Evolutionary conservation across 2,797 vertebrate genomes (phyloP), one percentile per base, ranked within the genome.

Genomic region (Sebastes itinus): DNA sequence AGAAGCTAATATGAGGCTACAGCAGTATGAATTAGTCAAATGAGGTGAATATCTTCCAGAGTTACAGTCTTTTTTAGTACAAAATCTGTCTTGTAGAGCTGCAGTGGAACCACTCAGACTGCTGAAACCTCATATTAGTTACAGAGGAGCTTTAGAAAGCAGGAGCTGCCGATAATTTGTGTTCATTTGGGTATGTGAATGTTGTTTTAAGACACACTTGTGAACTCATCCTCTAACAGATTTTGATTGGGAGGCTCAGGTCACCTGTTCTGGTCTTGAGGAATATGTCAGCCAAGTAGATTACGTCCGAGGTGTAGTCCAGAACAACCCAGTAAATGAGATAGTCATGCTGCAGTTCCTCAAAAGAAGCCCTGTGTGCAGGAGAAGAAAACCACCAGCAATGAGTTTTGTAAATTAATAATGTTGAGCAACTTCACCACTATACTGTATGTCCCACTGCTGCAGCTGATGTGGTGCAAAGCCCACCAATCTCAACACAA

Each of bases 211-310:
- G 12, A 64, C 6, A 25, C 30, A 22, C 20, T 38, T 8, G 27
- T 55, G 46, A 69, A 6, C 5, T 14, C n/a, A 20, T 46, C 3
- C 10, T 55, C 61, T 4, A n/a, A 20, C 32, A 62, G 20, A 72
- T 59, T 64, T 56, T 33, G 2, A 62, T 58, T 61, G 8, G 10
- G 22, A 75, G 27, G 23, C 20, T 65, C 3, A 7, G 23, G 18
- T 86, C 91, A 98, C 98, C 98, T 95, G 98, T 99, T 91, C 97
- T 97, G 72, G 95, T 95, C 89, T 94, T 96, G 83, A 99, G 88
- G 76, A 96, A 94, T 97, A 99, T 98, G 82, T 99, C 98, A 33
- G 94, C 95, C 89, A 98, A 35, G 78, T 99, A 99, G 78, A 99
- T 83, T 5, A 95, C 0, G 79, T 99, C 98, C 9, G 97, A 97